phyloP scores from a whole-genome alignment of 2,888 invertebrate species.

The Stenodera caucasica region DNA sequence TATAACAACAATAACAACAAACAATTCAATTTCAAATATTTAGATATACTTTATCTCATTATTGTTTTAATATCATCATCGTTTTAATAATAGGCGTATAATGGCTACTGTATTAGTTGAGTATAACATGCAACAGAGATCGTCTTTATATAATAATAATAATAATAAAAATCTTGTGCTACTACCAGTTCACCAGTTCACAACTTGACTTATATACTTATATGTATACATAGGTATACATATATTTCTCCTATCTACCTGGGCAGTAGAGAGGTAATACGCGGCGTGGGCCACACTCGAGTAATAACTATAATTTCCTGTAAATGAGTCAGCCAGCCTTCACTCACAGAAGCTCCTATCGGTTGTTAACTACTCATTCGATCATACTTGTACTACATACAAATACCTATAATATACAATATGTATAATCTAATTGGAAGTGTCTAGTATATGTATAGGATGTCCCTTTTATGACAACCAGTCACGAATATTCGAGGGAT shows the following conservation, averaged over 20 bases:
- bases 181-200: constrained; percentile 8
- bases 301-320: constrained; percentile 51
- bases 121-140: constrained; percentile 19
- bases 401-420: too few species aligned
- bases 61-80: not conserved
- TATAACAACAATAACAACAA: not conserved
- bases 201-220: not conserved
- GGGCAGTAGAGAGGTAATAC: constrained; percentile 33
- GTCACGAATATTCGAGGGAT: too few species aligned
- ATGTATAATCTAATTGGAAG: too few species aligned
- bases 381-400: too few species aligned
- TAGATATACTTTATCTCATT: not conserved
- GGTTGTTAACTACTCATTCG: constrained; percentile 30
- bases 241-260: too few species aligned
- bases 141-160: too few species aligned
- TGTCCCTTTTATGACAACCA: too few species aligned
- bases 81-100: constrained; percentile 43
- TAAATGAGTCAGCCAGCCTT: constrained; percentile 48
- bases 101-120: constrained; percentile 31
- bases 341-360: constrained; percentile 42
- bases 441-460: too few species aligned
- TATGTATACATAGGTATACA: not conserved
- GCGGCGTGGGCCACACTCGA: constrained; percentile 43
- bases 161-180: not conserved
- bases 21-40: too few species aligned